Evolutionary conservation across 2,797 vertebrate species (phyloP).

Genomic region (Xiphorhynchus erythropygius): DNA sequence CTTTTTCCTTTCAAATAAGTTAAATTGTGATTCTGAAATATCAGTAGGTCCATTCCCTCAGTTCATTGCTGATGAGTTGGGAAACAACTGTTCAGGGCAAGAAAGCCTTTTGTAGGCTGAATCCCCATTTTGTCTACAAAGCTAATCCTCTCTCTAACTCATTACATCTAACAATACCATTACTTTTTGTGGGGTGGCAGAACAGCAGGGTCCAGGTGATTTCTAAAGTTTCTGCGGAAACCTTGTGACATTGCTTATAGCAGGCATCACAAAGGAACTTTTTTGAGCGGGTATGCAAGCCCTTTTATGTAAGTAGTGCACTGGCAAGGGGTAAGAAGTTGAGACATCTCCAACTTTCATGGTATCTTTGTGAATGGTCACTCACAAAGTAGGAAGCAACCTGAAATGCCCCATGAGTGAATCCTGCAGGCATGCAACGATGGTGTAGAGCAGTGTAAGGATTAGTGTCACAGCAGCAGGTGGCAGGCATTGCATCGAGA

Average conservation of each 20-base stretch:
- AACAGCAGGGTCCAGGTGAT: background rate
- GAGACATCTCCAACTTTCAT: background rate
- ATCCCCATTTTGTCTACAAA: background rate
- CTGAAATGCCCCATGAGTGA: background rate
- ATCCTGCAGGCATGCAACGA: background rate
- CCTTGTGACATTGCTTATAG: background rate
- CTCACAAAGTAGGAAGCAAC: background rate
- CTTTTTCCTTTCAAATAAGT: background rate
- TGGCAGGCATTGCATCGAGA: background rate
- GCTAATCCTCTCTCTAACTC: background rate
- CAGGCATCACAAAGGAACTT: background rate
- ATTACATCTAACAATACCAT: background rate
- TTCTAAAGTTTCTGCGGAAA: background rate
- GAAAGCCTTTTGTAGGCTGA: background rate
- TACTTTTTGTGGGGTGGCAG: background rate
- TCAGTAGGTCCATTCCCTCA: background rate
- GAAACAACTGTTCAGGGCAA: background rate
- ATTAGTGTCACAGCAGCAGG: background rate
- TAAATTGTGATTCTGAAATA: constrained; percentile 2
- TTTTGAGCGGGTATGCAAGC: background rate
- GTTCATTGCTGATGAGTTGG: background rate
- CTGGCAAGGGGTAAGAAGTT: background rate
- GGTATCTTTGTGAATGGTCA: background rate
- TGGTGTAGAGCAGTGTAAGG: rapidly evolving
- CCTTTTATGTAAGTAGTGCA: background rate